Percentiles rank a stretch among this genome's conserved stretches.
phyloP scores from a whole-genome alignment of 2,113 vertebrate species.

The Rissa tridactyla region DNA sequence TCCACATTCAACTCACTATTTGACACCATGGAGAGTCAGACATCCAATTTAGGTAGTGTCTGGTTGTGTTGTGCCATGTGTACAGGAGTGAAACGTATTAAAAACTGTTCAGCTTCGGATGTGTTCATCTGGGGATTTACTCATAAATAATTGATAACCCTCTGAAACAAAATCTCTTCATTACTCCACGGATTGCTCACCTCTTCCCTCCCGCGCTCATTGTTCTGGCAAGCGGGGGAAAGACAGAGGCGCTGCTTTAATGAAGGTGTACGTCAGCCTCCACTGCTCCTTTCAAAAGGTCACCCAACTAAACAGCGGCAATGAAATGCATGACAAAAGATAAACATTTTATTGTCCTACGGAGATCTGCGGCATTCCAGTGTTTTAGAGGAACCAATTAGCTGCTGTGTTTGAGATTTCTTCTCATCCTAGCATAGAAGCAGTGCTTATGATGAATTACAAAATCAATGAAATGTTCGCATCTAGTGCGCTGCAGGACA shows the following conservation, averaged over 20 bases:
- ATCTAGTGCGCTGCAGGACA: neutral
- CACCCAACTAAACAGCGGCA: neutral
- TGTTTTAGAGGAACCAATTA: neutral
- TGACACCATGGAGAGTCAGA: neutral
- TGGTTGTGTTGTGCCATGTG: neutral
- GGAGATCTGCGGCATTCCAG: neutral
- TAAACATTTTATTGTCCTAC: neutral
- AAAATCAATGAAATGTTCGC: neutral
- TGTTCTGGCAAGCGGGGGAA: neutral
- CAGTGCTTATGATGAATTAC: neutral
- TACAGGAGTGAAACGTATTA: neutral
- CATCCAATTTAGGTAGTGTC: neutral
- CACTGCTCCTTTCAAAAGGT: neutral
- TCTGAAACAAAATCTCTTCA: slow-evolving; percentile 52
- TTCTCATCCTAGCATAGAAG: neutral
- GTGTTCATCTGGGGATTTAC: slow-evolving; percentile 30
- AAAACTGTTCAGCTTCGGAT: neutral
- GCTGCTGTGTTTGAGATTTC: neutral
- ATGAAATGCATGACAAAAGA: neutral
- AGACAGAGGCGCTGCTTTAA: neutral
- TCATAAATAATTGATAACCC: slow-evolving; percentile 55
- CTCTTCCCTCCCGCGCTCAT: neutral
- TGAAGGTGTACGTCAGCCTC: neutral
- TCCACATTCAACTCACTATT: neutral
- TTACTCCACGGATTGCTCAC: neutral